Percentiles rank a stretch among this genome's conserved stretches.
Conservation (phyloP, 2,113 vertebrate genomes). For the Archilochus colubris region DNA sequence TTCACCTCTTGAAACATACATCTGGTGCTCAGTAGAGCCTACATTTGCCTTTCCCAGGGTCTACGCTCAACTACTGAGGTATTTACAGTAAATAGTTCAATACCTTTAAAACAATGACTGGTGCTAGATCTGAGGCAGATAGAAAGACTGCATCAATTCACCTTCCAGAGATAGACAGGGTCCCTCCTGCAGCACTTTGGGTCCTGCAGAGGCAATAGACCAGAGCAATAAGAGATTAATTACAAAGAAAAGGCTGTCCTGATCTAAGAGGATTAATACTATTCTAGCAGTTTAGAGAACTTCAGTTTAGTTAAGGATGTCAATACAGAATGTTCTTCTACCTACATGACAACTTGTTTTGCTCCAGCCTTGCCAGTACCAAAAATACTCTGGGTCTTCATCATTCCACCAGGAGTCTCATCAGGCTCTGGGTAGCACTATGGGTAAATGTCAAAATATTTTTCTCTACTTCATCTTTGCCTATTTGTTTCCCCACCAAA, state of each 20-base stretch:
- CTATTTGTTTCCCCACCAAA: neutral
- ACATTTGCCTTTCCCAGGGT: neutral
- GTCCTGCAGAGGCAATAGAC: neutral
- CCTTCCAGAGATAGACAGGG: neutral
- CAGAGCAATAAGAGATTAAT: neutral
- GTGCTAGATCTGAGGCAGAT: neutral
- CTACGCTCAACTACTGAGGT: neutral
- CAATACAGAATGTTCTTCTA: neutral
- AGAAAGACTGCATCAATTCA: neutral
- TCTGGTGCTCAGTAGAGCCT: neutral
- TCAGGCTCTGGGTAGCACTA: neutral
- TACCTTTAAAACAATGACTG: neutral
- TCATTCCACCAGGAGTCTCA: neutral
- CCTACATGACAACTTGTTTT: neutral
- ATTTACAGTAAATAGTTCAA: neutral
- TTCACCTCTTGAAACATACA: neutral
- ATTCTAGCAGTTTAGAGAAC: neutral
- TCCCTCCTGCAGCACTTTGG: fast-evolving
- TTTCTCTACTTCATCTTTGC: neutral
- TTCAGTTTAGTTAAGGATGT: neutral
- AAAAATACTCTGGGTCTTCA: neutral
- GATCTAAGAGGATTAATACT: neutral
- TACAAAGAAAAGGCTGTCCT: neutral
- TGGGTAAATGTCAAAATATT: neutral
- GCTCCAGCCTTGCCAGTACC: neutral